Percentiles rank a stretch among this genome's conserved stretches.
Conservation (phyloP, 2,113 vertebrate genomes). For the Cinclus mexicanus region DNA sequence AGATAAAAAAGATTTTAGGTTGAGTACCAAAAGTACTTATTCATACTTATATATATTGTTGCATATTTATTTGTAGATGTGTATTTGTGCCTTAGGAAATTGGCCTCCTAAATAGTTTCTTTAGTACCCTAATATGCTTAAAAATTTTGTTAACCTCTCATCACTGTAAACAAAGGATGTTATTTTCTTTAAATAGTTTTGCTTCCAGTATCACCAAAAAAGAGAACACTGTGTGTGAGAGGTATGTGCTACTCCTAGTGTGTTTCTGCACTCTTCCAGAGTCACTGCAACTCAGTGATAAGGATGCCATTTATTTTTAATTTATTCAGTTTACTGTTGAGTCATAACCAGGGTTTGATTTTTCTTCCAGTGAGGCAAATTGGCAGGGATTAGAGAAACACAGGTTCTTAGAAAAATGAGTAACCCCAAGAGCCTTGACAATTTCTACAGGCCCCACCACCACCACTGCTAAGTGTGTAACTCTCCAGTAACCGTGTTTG, state of each 20-base stretch:
- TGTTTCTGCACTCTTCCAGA: not conserved
- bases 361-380: slow-evolving; percentile 1
- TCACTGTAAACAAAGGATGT: not conserved
- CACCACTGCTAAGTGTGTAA: not conserved
- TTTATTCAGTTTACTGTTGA: slow-evolving; percentile 20
- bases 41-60: not conserved
- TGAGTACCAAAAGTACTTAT: not conserved
- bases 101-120: not conserved
- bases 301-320: slow-evolving; percentile 14
- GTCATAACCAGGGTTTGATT: not conserved
- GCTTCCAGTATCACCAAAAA: not conserved
- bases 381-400: not conserved
- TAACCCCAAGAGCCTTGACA: not conserved
- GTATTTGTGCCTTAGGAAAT: not conserved
- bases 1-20: not conserved
- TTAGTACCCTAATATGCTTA: not conserved
- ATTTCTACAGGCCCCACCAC: not conserved
- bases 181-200: not conserved
- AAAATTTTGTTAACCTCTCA: not conserved
- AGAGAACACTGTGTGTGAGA: not conserved
- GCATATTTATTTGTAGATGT: not conserved
- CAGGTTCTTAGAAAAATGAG: not conserved
- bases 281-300: not conserved
- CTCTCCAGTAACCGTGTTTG: not conserved
- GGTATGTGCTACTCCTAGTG: not conserved